Evolutionary conservation across 2,797 vertebrate genomes (phyloP).

Genomic region (Peromyscus melanophrys): DNA sequence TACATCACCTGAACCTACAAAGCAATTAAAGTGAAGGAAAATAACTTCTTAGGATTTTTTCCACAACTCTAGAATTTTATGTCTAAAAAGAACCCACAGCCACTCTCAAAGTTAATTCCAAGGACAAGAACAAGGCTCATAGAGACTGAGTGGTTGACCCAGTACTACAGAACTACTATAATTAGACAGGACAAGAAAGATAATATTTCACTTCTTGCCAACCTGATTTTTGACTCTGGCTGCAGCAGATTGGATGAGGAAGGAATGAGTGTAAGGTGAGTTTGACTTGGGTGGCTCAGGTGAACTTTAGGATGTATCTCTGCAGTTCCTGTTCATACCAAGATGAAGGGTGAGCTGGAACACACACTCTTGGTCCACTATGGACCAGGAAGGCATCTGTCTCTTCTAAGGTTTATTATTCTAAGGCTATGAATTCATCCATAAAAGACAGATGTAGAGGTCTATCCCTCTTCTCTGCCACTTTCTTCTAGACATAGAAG

Average conservation of each 20-base stretch:
- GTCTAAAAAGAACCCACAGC: not conserved
- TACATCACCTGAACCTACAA: not conserved
- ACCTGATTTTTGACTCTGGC: not conserved
- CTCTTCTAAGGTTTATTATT: not conserved
- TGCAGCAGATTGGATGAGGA: not conserved
- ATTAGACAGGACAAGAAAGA: not conserved
- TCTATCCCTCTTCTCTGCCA: not conserved
- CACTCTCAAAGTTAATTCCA: not conserved
- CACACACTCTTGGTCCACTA: not conserved
- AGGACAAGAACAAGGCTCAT: not conserved
- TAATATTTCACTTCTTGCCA: not conserved
- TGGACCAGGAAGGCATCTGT: not conserved
- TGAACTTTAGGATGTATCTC: not conserved
- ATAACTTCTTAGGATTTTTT: conserved; percentile 17
- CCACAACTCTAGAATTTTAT: conserved; percentile 22
- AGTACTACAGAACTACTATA: not conserved
- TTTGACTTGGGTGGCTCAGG: not conserved
- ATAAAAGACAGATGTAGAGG: not conserved
- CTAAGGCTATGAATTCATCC: not conserved
- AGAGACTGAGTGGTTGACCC: not conserved
- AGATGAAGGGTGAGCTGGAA: not conserved
- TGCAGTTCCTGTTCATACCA: not conserved
- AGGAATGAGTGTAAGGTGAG: not conserved
- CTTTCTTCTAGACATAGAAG: not conserved
- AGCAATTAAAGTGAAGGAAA: conserved; percentile 15